Base-by-base conservation (phyloP, 2,113 vertebrate species). In the Bostrychus sinensis region DNA sequence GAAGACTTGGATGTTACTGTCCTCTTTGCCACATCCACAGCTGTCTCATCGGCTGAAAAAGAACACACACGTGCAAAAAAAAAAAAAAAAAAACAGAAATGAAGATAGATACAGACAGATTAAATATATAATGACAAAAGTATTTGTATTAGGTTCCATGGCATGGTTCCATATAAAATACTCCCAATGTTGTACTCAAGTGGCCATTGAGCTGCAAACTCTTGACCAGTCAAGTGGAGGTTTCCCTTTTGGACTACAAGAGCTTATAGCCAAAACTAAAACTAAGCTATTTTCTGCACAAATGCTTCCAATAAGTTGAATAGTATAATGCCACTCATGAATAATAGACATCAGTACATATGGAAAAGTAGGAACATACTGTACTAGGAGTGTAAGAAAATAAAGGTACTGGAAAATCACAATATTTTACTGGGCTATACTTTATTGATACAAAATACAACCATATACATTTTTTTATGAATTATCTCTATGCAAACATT, bases 31-130 rank as follows among this genome's bases (percentile, higher is more conserved):
- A 54, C 67, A 16, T 90, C 81, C 19, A 72, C 77, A 7, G 75
- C 66, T 59, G 80, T 81, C 61, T 75, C 56, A 10, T 87, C 82
- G 67, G 45, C 91, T 93, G 65, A 57, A 72, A 73, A 72, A 13
- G 38, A 57, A 64, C 10, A 78, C 55, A 65, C 23, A 56, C 10
- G n/a, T n/a, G n/a, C n/a, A n/a, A n/a, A n/a, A n/a, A n/a, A n/a
- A n/a, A n/a, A 59, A 41, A 72, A n/a, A 80, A 22, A 77, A 17
- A 70, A 17, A 46, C 9, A 46, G 3, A 43, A 23, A 51, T 51
- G 10, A 46, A 13, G 19, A 46, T 2, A 46, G 7, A 42, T 9
- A 42, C 7, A 19, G 8, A 19, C n/a, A 20, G 41, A 10, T 32
- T 32, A 32, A 45, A 45, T 19, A 22, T 20, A 22, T 1, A 46